phyloP scores from a whole-genome alignment of 2,888 invertebrate genomes.

The Seira musarum region DNA sequence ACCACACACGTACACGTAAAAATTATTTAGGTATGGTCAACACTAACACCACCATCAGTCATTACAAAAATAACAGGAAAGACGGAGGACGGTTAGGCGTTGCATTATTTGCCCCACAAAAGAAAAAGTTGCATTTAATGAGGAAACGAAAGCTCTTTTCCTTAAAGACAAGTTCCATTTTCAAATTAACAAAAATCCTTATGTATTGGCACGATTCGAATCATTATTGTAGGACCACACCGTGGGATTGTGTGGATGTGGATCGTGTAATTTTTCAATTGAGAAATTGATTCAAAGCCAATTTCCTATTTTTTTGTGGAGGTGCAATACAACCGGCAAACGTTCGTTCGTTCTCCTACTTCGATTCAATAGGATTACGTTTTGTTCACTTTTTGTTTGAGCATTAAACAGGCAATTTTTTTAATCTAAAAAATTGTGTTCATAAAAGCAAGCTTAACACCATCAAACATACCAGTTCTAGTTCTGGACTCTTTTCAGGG shows the following conservation, averaged over 20 bases:
- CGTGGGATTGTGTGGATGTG: not conserved
- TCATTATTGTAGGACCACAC: not conserved
- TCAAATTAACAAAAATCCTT: slow-evolving; percentile 14
- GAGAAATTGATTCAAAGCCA: not conserved
- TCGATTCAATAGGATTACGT: not conserved
- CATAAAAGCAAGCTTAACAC: too few relatives aligned
- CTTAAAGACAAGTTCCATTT: too few relatives aligned
- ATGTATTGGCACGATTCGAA: slow-evolving; percentile 40
- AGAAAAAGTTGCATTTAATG: slow-evolving; percentile 8
- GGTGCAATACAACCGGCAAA: not conserved
- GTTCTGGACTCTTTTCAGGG: too few relatives aligned
- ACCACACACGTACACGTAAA: too few relatives aligned
- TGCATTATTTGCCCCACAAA: too few relatives aligned
- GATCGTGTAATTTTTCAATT: slow-evolving; percentile 3
- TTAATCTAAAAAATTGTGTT: not conserved
- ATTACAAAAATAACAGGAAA: too few relatives aligned
- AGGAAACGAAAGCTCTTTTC: too few relatives aligned
- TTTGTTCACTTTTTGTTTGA: slow-evolving; percentile 3
- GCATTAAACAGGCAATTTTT: not conserved
- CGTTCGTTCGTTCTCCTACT: not conserved
- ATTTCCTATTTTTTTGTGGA: slow-evolving; percentile 1
- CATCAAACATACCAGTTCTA: too few relatives aligned
- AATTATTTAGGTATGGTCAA: too few relatives aligned
- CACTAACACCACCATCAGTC: too few relatives aligned
- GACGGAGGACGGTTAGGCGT: too few relatives aligned